Base-by-base conservation (phyloP, 2,797 vertebrate species). In the Arnoldichthys spilopterus region DNA sequence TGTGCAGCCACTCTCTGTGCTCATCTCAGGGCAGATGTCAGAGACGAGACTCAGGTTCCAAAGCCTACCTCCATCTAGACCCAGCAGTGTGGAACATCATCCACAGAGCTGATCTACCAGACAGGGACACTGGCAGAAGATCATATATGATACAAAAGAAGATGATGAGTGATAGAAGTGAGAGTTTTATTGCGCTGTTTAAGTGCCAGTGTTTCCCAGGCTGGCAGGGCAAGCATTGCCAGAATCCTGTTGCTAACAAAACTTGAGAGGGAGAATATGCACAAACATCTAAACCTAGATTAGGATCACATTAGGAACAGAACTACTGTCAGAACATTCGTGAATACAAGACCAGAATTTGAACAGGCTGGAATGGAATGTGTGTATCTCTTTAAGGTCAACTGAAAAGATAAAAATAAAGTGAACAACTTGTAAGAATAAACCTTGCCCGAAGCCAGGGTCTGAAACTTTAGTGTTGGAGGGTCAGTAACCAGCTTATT, bases 1-100 rank as follows among this genome's bases (percentile, higher is more conserved):
- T 97, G 32, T 99, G 97, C 91, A 97, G 97, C 83, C 72, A 76
- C 79, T 75, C 30, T 5, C 20, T 97, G 77, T 99, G 97, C 72
- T 95, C 94, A 0, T 87, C 94, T 43, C 93, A 69, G 0, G 97
- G 97, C 4, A 91, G 96, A 62, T 99, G 97, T 1, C 89, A 89
- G 84, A 92, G 96, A 61, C 91, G 0, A 62, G 58, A 91, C 30
- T 72, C 34, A 2, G 71, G 72, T 13, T 90, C 93, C 0, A 34
- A 85, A 0, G 86, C 90, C 47, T 95, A 91, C 85, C 94, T 98
- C 32, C 93, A 96, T 85, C 95, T 98, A 0, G 85, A 91, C 85
- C 91, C 95, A 0, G 69, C 81, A 0, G 80, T 1, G 75, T 99
- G 96, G 89, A 79, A 85, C 76, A 93, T 98, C 11, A n/a, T 85